Base-by-base conservation (phyloP, 2,888 invertebrate species). In the Andrena camellia region DNA sequence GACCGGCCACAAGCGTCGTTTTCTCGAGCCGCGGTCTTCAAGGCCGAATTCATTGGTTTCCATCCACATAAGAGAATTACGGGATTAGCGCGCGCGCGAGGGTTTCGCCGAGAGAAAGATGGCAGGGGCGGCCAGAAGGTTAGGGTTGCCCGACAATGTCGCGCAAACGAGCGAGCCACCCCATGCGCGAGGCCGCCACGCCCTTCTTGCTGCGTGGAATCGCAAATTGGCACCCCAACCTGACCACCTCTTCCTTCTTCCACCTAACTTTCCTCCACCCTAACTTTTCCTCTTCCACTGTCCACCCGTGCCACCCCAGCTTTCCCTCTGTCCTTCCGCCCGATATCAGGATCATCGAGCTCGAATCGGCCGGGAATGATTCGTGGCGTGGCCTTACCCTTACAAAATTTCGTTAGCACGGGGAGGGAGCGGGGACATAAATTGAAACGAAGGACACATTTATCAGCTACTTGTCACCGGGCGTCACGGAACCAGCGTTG, bases 121-220 rank as follows among this genome's bases (percentile, higher is more conserved):
- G 83, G 81, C 62, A 67, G 86, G 82, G 71, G 68, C n/a, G 63
- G 69, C 57, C 50, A 57, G 75, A 66, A 73, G 80, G 81, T 78
- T 85, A 87, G 90, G 90, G 91, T 88, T 88, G 90, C 69, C 59
- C 91, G 91, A 92, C 92, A 92, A 92, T 92, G 91, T 91, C 91
- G 90, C 90, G 84, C 91, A 92, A 92, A 92, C 92, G 92, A 92
- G 90, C 90, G 86, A 86, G 88, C 89, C 88, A 89, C 91, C 90
- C 91, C 88, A 88, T 90, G 90, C 89, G 90, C 90, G 89, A 86
- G 87, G 71, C 88, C 85, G 91, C 92, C 92, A 92, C 92, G 92
- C 92, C 92, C 92, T 91, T 89, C 88, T 86, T 83, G 90, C 90
- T 90, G 88, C 89, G 88, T 90, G 86, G 90, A 92, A 91, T 92